Conservation (phyloP, 2,888 invertebrate species). For the Drosophila lacicola region DNA sequence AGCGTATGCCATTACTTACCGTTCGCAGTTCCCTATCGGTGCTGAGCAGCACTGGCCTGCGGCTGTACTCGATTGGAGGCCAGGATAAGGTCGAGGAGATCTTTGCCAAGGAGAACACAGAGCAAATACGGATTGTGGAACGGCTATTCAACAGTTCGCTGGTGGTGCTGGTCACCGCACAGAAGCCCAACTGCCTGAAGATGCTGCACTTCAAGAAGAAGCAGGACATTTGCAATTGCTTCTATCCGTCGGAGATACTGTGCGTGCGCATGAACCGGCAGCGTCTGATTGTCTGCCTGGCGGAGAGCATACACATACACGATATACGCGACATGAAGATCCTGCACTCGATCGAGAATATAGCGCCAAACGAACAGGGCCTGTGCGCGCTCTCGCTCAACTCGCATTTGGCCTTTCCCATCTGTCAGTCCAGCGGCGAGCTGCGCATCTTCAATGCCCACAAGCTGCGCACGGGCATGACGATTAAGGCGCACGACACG, state of each 20-base stretch:
- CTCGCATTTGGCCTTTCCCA: constrained; percentile 84
- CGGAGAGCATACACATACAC: constrained; percentile 84
- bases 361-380: constrained; percentile 83
- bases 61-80: constrained; percentile 82
- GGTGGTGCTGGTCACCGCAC: constrained; percentile 84
- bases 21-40: constrained; percentile 82
- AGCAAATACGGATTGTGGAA: constrained; percentile 84
- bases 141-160: constrained; percentile 84
- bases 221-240: constrained; percentile 85
- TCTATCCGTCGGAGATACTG: constrained; percentile 84
- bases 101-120: constrained; percentile 83
- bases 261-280: constrained; percentile 84
- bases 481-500: constrained; percentile 84
- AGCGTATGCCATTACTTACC: too few species aligned
- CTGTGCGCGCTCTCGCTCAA: constrained; percentile 84
- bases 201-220: constrained; percentile 85
- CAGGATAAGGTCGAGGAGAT: constrained; percentile 84
- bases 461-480: constrained; percentile 79
- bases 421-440: constrained; percentile 81
- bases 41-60: constrained; percentile 79
- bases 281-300: constrained; percentile 83
- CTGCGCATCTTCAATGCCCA: constrained; percentile 84
- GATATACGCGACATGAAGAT: constrained; percentile 85
- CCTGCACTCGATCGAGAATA: constrained; percentile 83
- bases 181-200: constrained; percentile 84